A percentile compares a stretch with the other conserved stretches of the same genome.
Evolutionary conservation across 2,113 vertebrate species (phyloP).

Genomic region (Corythoichthys intestinalis): DNA sequence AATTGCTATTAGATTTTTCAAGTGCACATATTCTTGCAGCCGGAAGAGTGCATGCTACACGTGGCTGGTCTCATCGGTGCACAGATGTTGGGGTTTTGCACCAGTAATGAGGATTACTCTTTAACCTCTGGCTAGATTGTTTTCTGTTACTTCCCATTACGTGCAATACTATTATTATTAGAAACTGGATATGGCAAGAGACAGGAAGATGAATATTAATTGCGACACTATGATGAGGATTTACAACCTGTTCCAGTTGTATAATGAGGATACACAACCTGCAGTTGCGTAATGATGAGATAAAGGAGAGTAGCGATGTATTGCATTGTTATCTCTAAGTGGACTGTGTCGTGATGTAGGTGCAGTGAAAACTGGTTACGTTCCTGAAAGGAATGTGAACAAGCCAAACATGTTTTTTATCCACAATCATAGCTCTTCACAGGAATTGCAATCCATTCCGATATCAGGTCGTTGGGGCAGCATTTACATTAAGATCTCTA

Average conservation of each 20-base stretch:
- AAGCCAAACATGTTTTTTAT: slow-evolving; percentile 35
- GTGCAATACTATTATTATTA: not conserved
- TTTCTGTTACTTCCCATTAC: slow-evolving; percentile 2
- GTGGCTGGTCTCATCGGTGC: slow-evolving; percentile 1
- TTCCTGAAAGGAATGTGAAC: slow-evolving; percentile 45
- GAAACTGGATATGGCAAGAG: not conserved
- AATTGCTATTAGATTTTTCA: slow-evolving; percentile 1
- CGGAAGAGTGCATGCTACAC: slow-evolving; percentile 8
- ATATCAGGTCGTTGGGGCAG: slow-evolving; percentile 24
- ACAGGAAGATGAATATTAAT: not conserved
- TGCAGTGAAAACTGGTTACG: not conserved
- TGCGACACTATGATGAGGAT: not conserved
- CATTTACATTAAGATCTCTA: slow-evolving; percentile 4
- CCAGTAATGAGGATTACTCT: slow-evolving; percentile 37
- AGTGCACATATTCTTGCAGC: slow-evolving; percentile 13
- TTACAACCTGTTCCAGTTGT: not conserved
- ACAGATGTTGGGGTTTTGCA: slow-evolving; percentile 43
- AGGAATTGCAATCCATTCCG: slow-evolving; percentile 32
- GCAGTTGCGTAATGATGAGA: not conserved
- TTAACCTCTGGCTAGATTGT: slow-evolving; percentile 4
- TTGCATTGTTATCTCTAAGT: not conserved
- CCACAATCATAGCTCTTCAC: slow-evolving; percentile 33
- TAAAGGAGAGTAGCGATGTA: not conserved
- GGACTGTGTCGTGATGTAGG: not conserved
- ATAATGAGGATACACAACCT: not conserved